Evolutionary conservation across 2,888 invertebrate genomes (phyloP), one percentile per base, ranked within the genome.

Genomic region (Oscheius sp.): DNA sequence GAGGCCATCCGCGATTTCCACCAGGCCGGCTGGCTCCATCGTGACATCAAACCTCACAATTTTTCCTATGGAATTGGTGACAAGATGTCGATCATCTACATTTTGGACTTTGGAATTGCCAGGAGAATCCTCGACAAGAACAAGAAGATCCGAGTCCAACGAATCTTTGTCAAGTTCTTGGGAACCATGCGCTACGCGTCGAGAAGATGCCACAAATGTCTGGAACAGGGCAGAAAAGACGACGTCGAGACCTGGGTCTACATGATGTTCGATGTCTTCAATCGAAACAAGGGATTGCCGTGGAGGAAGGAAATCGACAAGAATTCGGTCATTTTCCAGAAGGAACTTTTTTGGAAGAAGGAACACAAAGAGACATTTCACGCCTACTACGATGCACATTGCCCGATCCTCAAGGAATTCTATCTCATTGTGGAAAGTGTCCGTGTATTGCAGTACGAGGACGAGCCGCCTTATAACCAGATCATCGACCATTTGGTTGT

Each of bases 171-270:
- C 45, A 81, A 80, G 63, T 81, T 81, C 49, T 59, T 81, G 35
- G 81, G 81, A 53, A 81, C 81, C 0, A 25, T 78, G 16, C 35
- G 81, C 43, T 81, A 76, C 52, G 78, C 81, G 0, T 72, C 76
- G 7, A 61, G 81, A 1, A 76, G 76, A 0, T 79, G 79, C 56
- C 78, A 79, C 72, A 53, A 70, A 12, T 73, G 76, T 13, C 16
- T 75, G 56, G 81, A 81, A 43, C 81, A 81, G 43, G 79, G 78
- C 45, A 25, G 81, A 16, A 76, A 77, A 43, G 81, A 81, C 56
- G 81, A 81, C 58, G 35, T 77, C 53, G 81, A 81, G 72, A 74
- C 75, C 18, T 81, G 79, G 81, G 49, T 81, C 21, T 81, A 75
- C 55, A 58, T 81, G 75, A 68, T 74, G 25, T 77, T 72, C 63